A percentile compares a stretch with the other conserved stretches of the same genome.
Conservation (phyloP, 2,888 invertebrate species). For the Bembecia ichneumoniformis region DNA sequence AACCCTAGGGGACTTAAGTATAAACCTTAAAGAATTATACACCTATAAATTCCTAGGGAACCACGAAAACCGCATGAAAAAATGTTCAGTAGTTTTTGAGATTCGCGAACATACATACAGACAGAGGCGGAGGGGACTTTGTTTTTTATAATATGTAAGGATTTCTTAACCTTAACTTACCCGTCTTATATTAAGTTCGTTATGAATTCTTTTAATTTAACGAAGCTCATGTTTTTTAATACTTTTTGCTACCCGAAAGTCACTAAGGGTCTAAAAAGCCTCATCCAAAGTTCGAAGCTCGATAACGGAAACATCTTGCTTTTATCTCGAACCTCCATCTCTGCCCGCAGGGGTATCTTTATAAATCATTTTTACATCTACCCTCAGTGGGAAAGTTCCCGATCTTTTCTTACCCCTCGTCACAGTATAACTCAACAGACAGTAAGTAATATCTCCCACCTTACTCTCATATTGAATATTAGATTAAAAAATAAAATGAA, state of each 20-base stretch:
- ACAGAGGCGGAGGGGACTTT: too few species aligned
- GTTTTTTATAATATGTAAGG: too few species aligned
- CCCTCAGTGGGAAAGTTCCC: slow-evolving; percentile 15
- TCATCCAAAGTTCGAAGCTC: not conserved
- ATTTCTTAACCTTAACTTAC: too few species aligned
- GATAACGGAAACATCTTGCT: slow-evolving; percentile 9
- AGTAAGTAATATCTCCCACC: not conserved
- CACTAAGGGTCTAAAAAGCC: not conserved
- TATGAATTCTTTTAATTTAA: not conserved
- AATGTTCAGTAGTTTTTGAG: too few species aligned
- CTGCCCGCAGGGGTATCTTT: slow-evolving; percentile 18
- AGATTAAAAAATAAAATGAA: too few species aligned
- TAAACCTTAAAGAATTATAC: too few species aligned
- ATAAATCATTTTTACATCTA: slow-evolving; percentile 27
- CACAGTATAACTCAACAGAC: not conserved
- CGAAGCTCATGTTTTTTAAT: not conserved
- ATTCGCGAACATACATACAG: too few species aligned
- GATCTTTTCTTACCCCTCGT: slow-evolving; percentile 6
- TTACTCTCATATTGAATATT: too few species aligned
- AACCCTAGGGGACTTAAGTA: too few species aligned
- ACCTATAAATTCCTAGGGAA: too few species aligned
- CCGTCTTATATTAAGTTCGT: too few species aligned
- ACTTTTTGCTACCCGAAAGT: not conserved
- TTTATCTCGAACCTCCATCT: slow-evolving; percentile 25
- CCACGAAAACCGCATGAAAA: too few species aligned